Percentiles rank a stretch among this genome's conserved stretches.
Conservation (phyloP, 2,888 invertebrate species). For the Torymus aiolomorphi region DNA sequence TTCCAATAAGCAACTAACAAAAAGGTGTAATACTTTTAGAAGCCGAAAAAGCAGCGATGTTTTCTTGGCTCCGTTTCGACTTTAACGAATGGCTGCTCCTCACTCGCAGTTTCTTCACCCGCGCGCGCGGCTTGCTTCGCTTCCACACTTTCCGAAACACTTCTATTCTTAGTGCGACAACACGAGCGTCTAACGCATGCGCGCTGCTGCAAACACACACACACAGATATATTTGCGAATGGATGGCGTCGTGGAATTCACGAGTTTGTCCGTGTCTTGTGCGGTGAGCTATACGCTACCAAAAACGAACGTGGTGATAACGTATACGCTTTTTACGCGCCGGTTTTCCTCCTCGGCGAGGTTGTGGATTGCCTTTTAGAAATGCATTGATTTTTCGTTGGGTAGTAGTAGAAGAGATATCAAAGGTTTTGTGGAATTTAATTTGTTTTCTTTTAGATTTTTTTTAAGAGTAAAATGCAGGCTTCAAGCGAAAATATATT, state of each 20-base stretch:
- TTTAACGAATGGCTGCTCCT: background rate
- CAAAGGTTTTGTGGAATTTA: no score
- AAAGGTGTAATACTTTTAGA: no score
- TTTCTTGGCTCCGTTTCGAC: background rate
- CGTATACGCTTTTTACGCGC: background rate
- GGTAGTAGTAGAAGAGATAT: no score
- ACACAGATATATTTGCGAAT: slow-evolving; percentile 2
- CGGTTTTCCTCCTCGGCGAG: no score
- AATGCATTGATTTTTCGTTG: no score
- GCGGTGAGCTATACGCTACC: background rate
- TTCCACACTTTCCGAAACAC: slow-evolving; percentile 18
- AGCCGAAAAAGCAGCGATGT: background rate
- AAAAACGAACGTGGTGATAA: background rate
- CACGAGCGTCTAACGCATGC: background rate
- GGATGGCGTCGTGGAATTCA: slow-evolving; percentile 20
- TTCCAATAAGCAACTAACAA: no score
- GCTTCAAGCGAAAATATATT: no score
- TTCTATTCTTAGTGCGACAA: slow-evolving; percentile 40
- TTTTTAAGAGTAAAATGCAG: no score
- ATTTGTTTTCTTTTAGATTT: no score
- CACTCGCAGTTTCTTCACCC: slow-evolving; percentile 7
- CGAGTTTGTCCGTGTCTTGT: slow-evolving; percentile 4
- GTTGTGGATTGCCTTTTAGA: no score
- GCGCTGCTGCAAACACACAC: no score
- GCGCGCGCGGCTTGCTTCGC: background rate